A percentile compares a stretch with the other conserved stretches of the same genome.
Conservation (phyloP, 1,140 invertebrate species). For the Monochamus saltuarius region DNA sequence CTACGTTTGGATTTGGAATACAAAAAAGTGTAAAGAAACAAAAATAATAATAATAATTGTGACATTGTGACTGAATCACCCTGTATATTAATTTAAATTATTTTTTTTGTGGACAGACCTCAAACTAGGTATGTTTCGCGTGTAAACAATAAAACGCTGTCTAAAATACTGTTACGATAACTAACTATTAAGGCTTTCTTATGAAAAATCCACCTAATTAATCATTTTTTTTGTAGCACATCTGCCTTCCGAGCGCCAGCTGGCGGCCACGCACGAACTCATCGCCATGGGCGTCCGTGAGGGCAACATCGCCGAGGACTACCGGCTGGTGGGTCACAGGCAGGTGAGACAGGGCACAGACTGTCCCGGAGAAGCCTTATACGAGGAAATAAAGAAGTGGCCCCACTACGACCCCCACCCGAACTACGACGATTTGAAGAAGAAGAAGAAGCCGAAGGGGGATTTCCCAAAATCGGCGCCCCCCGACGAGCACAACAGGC, state of each 20-base stretch:
- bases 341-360: conserved; percentile 66
- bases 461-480: not conserved
- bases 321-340: conserved; percentile 68
- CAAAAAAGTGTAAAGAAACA: no score
- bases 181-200: no score
- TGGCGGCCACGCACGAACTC: conserved; percentile 60
- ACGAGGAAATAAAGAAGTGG: conserved; percentile 65
- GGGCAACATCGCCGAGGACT: conserved; percentile 61
- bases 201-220: no score
- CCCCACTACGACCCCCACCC: conserved; percentile 53
- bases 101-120: no score
- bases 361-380: conserved; percentile 69
- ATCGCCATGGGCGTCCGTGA: conserved; percentile 63
- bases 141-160: no score
- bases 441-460: conserved; percentile 5
- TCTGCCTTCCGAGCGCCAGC: conserved; percentile 60
- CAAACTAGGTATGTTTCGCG: no score
- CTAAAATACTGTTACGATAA: no score
- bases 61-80: no score
- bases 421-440: conserved; percentile 18
- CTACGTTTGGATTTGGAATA: no score
- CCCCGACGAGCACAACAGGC: conserved; percentile 10
- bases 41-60: no score
- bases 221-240: conserved; percentile 10
- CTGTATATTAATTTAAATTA: no score